These are phyloP conservation scores for Coptodon rendalli DNA, from an alignment of 2,113 vertebrate species.

Conservation along the genomic window DNA sequence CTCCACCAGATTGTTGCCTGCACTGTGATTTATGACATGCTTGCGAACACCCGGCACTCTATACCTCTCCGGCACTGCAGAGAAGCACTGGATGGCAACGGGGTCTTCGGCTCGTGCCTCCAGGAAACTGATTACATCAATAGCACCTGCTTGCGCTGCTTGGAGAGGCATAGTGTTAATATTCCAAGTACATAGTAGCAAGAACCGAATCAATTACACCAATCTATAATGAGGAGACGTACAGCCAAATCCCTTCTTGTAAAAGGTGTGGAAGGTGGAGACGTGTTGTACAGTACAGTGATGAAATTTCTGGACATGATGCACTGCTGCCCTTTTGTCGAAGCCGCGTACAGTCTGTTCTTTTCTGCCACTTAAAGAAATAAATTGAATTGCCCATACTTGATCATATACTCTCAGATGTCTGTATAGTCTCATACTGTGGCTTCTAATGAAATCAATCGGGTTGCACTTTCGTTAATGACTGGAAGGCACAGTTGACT, in stretches of 20 bases:
- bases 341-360: neutral
- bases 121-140: constrained; percentile 67
- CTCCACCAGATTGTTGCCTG: constrained; percentile 20
- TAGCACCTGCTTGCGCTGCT: constrained; percentile 55
- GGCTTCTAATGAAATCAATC: constrained; percentile 18
- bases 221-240: constrained; percentile 48
- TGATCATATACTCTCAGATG: neutral
- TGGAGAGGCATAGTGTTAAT: constrained; percentile 50
- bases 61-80: constrained; percentile 47
- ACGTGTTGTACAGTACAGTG: neutral
- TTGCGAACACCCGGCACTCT: constrained; percentile 44
- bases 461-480: constrained; percentile 37
- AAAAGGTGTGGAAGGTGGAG: constrained; percentile 3
- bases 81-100: constrained; percentile 43
- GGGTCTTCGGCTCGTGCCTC: constrained; percentile 48
- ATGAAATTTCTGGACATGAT: constrained; percentile 14
- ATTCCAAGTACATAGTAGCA: constrained; percentile 60
- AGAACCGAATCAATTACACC: constrained; percentile 51
- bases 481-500: constrained; percentile 1
- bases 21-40: constrained; percentile 53
- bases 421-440: neutral
- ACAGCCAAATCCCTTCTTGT: neutral
- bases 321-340: constrained; percentile 41
- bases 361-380: neutral
- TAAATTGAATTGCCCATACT: constrained; percentile 21